Evolutionary conservation across 2,797 vertebrate genomes (phyloP), one percentile per base, ranked within the genome.

Genomic region (Phataginus tricuspis): DNA sequence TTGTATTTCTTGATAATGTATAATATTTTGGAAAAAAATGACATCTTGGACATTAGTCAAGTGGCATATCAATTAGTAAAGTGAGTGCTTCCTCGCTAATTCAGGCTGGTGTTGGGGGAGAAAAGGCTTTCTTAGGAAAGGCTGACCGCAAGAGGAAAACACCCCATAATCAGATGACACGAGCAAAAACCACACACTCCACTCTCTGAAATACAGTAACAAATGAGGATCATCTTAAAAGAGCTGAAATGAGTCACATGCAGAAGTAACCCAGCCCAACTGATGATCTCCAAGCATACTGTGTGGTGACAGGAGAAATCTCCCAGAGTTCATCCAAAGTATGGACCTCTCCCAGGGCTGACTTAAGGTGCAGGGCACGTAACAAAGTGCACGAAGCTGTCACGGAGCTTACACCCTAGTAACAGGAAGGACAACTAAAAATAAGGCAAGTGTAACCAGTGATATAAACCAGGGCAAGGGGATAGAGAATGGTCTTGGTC

Each of bases 21-120:
- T 8, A 31, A 13, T 77, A 64, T 77, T 95, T 80, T 82, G 72
- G 77, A 55, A 89, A 96, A 77, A 63, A 34, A 12, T 19, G 39
- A 63, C 37, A 55, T 18, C 21, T 45, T 53, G 15, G 7, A 29
- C 19, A 18, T 68, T 18, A 53, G 37, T 12, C 49, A 10, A 87
- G 16, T 18, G n/a, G 34, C 15, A 5, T 31, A 31, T 29, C 29
- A 57, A 25, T 79, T 80, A 69, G 59, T 55, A 89, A 79, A 85
- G 42, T 37, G 31, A 19, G 6, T 18, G 42, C 21, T 84, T 96
- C 66, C 72, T 92, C 51, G 59, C 2, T 45, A 45, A 53, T 23
- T 95, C 77, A 79, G 21, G n/a, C 15, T 31, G n/a, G 25, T 25
- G 23, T 39, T 61, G 57, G 27, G 5, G 23, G 80, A 80, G 45